Evolutionary conservation across 2,888 invertebrate species (phyloP).

Genomic region (Tetranychus truncatus): DNA sequence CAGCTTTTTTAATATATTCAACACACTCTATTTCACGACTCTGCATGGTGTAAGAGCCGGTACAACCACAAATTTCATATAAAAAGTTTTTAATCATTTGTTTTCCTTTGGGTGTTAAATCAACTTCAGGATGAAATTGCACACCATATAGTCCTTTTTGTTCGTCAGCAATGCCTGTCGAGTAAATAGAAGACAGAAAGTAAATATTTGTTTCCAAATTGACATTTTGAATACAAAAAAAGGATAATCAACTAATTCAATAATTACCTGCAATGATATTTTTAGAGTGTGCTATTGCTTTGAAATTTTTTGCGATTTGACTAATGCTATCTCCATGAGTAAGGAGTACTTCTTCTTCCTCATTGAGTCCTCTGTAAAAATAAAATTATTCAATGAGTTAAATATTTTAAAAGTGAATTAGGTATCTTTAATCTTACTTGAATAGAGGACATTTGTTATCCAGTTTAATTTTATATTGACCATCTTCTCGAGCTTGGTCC

Average conservation of each 20-base stretch:
- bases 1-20: constrained; percentile 69
- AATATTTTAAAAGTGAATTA: neutral
- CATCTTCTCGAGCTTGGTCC: constrained; percentile 78
- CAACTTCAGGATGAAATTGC: constrained; percentile 97
- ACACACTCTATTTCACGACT: constrained; percentile 74
- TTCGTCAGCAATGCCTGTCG: constrained; percentile 65
- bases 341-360: constrained; percentile 68
- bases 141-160: constrained; percentile 76
- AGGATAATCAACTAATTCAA: neutral
- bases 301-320: constrained; percentile 70
- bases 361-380: constrained; percentile 54
- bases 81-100: constrained; percentile 85
- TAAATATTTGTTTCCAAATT: neutral
- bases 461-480: constrained; percentile 70
- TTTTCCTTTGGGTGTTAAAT: constrained; percentile 74
- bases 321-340: constrained; percentile 95
- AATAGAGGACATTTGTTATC: constrained; percentile 75
- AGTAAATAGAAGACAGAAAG: too few species aligned
- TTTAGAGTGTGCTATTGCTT: constrained; percentile 63
- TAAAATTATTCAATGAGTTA: constrained; percentile 3
- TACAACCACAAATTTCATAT: constrained; percentile 67
- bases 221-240: neutral
- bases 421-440: constrained; percentile 39
- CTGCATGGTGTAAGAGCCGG: constrained; percentile 68
- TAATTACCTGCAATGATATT: constrained; percentile 47